Evolutionary conservation across 2,888 invertebrate genomes (phyloP).

Genomic region (Morinoia aosen): DNA sequence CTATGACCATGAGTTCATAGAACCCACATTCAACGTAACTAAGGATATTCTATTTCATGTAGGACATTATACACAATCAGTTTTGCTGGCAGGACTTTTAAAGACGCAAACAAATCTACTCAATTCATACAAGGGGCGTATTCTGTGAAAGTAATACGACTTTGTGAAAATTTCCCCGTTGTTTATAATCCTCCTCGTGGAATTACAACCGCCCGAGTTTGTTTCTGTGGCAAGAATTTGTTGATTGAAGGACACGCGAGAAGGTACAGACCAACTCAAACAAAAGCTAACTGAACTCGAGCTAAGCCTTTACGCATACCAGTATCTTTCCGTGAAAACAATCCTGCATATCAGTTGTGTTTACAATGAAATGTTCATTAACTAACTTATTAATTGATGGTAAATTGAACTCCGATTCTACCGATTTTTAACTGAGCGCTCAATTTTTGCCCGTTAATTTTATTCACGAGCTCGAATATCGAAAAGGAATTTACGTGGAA

Average conservation of each 20-base stretch:
- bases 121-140: neutral
- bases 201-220: neutral
- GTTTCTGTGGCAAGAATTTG: too few relatives aligned
- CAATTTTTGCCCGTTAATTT: neutral
- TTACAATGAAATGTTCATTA: neutral
- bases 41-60: too few relatives aligned
- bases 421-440: neutral
- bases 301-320: neutral
- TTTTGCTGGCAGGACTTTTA: neutral
- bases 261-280: neutral
- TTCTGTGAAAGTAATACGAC: neutral
- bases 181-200: neutral
- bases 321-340: neutral
- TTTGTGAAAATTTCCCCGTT: neutral
- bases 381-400: neutral
- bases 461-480: neutral
- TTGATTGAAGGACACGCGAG: too few relatives aligned
- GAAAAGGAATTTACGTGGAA: neutral
- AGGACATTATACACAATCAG: neutral
- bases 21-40: too few relatives aligned
- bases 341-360: neutral
- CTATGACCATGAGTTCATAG: too few relatives aligned
- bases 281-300: neutral
- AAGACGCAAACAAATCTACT: neutral
- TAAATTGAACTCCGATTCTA: neutral